Base-by-base conservation (phyloP, 2,113 vertebrate species). In the Limnothrissa miodon region DNA sequence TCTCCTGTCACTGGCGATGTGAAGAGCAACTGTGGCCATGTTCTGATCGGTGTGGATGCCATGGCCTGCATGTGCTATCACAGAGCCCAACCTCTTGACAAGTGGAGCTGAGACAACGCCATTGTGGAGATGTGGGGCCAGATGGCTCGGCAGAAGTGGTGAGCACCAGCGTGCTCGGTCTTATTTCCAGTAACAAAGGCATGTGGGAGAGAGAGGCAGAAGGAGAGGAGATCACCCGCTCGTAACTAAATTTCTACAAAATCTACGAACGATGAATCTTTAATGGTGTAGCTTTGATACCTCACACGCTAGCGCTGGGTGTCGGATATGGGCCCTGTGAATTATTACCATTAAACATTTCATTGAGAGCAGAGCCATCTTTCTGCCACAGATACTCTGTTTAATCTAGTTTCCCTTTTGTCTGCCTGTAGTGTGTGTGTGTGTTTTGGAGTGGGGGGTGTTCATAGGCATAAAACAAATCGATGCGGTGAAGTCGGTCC, bases 401-500 rank as follows among this genome's bases (percentile, higher is more conserved):
- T 15, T 29, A 51, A 51, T 19, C 21, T 19, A 80, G 51, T 17
- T 80, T 56, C 25, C 25, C 45, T 36, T 33, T 19, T 33, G 25
- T 51, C 6, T n/a, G 33, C 79, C 42, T 78, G 17, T 42, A 23
- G 42, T 42, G 42, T 42, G 42, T 42, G 42, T 42, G 42, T 42
- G 42, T 42, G 42, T 42, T 2, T 42, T 42, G 42, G 42, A 6
- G 42, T 2, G 42, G 42, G 42, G 42, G 42, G 42, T 56, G 51
- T 6, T 19, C 51, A 21, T 56, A 56, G 51, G 51, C 51, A 56
- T 56, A 56, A 56, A 56, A 80, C 66, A 81, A 56, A 84, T 25
- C 25, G 70, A n/a, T 80, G 80, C 80, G 29, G 33, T 44, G 5
- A 8, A 86, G 29, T 83, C 83, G 46, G 81, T 80, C 19, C 81